Base-by-base conservation (phyloP, 2,113 vertebrate genomes). In the Taxidea taxus region DNA sequence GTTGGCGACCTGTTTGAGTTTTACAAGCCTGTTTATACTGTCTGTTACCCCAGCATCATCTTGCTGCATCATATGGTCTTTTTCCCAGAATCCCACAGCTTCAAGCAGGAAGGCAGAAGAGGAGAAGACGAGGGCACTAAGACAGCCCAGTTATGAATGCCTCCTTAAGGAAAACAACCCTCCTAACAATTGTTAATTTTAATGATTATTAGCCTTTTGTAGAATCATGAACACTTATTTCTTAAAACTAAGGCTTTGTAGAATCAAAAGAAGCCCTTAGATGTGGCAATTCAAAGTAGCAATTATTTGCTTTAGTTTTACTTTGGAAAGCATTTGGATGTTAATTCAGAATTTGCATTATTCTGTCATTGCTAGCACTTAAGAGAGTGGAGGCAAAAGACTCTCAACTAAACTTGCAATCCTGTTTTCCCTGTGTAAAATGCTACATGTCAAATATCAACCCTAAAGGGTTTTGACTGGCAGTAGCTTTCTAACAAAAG, bases 1-100 rank as follows among this genome's bases (percentile, higher is more conserved):
- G 96, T 84, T 97, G 97, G 93, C 83, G 97, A 97, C 88, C 97
- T 97, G 37, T 95, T 62, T 89, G 87, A 94, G 29, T 92, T 97
- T 95, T 93, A 74, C 23, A 94, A 97, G 87, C 39, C 21, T 97
- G 91, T 97, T 94, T 96, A 66, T 34, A 77, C 77, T 94, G 29
- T 93, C 72, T 90, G 93, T 95, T 95, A 88, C 85, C 58, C 90
- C 90, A 77, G 90, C 81, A 91, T 92, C 74, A 95, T 93, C 64
- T 90, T 97, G 85, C 86, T 86, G 6, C 37, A 95, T 98, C 90
- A 91, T 96, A 94, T 97, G 60, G 58, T 87, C 54, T 96, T 82
- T 96, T 82, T 94, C 97, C 66, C 51, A 37, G 70, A 96, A 90
- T 78, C 66, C 94, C 34, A 51, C 7, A 85, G 68, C 39, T 47